Evolutionary conservation across 2,888 invertebrate genomes (phyloP).

Genomic region (Galeopsomyia nigrocyanea): DNA sequence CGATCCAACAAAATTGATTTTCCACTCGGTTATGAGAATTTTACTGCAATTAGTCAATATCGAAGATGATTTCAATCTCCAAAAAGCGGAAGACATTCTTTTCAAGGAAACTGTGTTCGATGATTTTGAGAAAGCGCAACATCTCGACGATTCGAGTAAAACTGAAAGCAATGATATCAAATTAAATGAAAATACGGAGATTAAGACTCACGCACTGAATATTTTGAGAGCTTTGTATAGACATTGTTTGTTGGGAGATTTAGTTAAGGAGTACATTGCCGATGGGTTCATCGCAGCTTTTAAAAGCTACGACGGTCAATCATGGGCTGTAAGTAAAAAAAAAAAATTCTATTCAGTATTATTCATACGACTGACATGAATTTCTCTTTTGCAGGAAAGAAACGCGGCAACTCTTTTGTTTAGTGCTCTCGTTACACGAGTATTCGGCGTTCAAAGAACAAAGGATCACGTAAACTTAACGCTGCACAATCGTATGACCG

Average conservation of each 20-base stretch:
- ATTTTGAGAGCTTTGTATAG: conserved; percentile 86
- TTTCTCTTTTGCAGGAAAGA: conserved; percentile 73
- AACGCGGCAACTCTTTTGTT: conserved; percentile 90
- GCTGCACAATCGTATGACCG: conserved; percentile 80
- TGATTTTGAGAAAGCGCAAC: conserved; percentile 9
- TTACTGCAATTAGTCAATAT: conserved; percentile 58
- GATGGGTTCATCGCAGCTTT: conserved; percentile 81
- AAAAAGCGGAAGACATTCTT: conserved; percentile 53
- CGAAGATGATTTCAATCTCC: conserved; percentile 49
- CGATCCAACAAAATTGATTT: conserved; percentile 66
- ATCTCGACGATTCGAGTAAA: conserved; percentile 41
- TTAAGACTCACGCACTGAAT: conserved; percentile 86
- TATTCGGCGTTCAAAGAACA: conserved; percentile 86
- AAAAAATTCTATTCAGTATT: neutral
- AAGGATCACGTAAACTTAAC: conserved; percentile 73
- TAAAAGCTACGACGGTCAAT: conserved; percentile 78
- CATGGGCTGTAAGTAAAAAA: conserved; percentile 80
- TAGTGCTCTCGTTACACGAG: conserved; percentile 84
- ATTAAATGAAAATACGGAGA: conserved; percentile 58
- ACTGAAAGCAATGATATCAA: conserved; percentile 18
- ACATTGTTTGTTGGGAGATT: conserved; percentile 82
- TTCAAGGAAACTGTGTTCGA: conserved; percentile 52
- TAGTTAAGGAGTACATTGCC: conserved; percentile 78
- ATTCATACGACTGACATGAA: neutral
- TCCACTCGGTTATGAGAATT: conserved; percentile 63